A percentile compares a stretch with the other conserved stretches of the same genome.
phyloP scores from a whole-genome alignment of 1,140 invertebrate genomes.

The Drosophila tani region DNA sequence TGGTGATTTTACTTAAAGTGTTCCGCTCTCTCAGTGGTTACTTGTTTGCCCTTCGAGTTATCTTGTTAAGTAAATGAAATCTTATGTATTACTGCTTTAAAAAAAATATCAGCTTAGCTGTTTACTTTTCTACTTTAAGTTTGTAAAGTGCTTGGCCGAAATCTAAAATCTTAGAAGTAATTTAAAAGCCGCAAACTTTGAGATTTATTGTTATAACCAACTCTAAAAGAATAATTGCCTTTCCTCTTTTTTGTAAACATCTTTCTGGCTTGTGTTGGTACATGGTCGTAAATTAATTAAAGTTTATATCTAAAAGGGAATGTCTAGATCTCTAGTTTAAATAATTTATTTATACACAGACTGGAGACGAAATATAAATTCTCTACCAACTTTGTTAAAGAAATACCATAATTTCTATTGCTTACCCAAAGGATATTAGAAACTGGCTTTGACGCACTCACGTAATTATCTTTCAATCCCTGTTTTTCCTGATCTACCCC shows the following conservation, averaged over 20 bases:
- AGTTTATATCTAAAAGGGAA: not conserved
- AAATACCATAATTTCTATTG: no score
- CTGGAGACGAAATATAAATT: no score
- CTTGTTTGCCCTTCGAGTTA: not conserved
- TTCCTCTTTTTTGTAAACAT: not conserved
- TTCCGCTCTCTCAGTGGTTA: not conserved
- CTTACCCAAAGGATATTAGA: no score
- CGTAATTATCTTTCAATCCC: slow-evolving; percentile 24
- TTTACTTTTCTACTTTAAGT: not conserved
- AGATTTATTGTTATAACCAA: not conserved
- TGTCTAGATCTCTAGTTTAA: not conserved
- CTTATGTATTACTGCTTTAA: not conserved
- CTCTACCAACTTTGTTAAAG: no score
- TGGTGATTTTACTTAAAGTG: not conserved
- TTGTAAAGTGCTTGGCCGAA: not conserved
- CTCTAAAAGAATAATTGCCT: not conserved
- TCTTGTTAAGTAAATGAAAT: slow-evolving; percentile 1
- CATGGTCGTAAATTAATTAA: not conserved
- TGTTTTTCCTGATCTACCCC: slow-evolving; percentile 24
- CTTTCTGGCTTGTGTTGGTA: no score
- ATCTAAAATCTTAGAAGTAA: not conserved
- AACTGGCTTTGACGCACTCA: slow-evolving; percentile 2
- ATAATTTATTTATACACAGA: not conserved
- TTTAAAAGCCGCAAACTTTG: not conserved
- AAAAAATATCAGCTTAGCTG: not conserved